Evolutionary conservation across 2,797 vertebrate genomes (phyloP).

Genomic region (Parauchenoglanis punctatus): DNA sequence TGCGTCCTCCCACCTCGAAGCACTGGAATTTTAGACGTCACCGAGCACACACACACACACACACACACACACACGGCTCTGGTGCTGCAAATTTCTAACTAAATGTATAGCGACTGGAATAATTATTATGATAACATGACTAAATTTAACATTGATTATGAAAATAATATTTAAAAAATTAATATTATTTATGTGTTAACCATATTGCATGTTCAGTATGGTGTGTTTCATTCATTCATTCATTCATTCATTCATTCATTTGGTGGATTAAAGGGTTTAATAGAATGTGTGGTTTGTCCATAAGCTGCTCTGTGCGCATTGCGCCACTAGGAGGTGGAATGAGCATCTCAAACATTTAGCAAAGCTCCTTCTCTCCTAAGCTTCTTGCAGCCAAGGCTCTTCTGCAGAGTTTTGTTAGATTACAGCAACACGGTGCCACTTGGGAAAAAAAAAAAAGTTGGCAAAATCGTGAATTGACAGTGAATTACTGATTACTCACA

Average conservation of each 20-base stretch:
- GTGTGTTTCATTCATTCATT: background rate
- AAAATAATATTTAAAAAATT: constrained; percentile 1
- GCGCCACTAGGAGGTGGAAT: constrained; percentile 73
- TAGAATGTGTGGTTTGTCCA: background rate
- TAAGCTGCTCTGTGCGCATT: constrained; percentile 31
- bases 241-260: background rate
- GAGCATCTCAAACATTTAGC: constrained; percentile 47
- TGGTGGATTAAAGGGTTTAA: constrained; percentile 15
- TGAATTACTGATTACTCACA: constrained; percentile 12
- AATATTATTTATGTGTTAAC: background rate
- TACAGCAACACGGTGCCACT: background rate
- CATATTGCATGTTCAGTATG: too few species aligned
- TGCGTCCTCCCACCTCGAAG: constrained; percentile 43
- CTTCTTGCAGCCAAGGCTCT: background rate
- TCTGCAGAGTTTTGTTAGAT: background rate
- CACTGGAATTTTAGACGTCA: constrained; percentile 39
- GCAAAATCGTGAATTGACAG: constrained; percentile 15
- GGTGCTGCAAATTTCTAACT: background rate
- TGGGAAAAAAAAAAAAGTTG: background rate
- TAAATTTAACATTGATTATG: background rate
- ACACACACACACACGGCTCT: background rate
- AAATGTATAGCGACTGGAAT: background rate
- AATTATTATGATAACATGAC: background rate
- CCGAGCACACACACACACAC: background rate
- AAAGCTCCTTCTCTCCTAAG: background rate